These are phyloP conservation scores for Crepidodera aurea DNA, from an alignment of 2,888 invertebrate genomes.

Conservation along the genomic window DNA sequence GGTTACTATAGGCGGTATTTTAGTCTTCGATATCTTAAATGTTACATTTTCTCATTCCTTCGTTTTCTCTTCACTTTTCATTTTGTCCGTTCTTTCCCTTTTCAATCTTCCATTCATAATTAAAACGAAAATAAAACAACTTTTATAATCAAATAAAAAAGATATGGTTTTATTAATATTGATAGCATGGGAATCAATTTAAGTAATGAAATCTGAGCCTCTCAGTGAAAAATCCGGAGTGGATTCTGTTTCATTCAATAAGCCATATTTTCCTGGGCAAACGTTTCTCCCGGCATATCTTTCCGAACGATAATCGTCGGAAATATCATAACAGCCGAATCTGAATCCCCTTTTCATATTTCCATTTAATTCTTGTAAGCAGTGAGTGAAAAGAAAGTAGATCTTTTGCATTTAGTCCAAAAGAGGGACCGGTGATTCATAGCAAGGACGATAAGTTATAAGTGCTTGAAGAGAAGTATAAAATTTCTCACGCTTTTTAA, in stretches of 20 bases:
- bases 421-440: constrained; percentile 49
- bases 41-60: too few species aligned
- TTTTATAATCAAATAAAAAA: too few species aligned
- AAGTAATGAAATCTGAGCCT: constrained; percentile 1
- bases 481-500: constrained; percentile 54
- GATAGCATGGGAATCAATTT: constrained; percentile 1
- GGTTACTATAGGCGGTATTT: too few species aligned
- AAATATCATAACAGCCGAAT: constrained; percentile 35
- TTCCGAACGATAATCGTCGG: constrained; percentile 28
- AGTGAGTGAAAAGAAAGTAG: constrained; percentile 36
- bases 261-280: constrained; percentile 20
- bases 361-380: constrained; percentile 39
- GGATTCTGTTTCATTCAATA: constrained; percentile 19
- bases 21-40: too few species aligned
- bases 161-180: too few species aligned
- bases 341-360: constrained; percentile 36
- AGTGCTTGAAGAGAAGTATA: constrained; percentile 46
- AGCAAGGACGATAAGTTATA: constrained; percentile 49
- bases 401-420: constrained; percentile 38
- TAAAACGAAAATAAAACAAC: too few species aligned
- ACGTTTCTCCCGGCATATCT: constrained; percentile 24
- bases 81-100: too few species aligned
- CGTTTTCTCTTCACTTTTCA: too few species aligned
- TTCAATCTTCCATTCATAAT: too few species aligned
- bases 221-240: constrained; percentile 9